Base-by-base conservation (phyloP, 2,797 vertebrate genomes). In the Pseudopleuronectes americanus region DNA sequence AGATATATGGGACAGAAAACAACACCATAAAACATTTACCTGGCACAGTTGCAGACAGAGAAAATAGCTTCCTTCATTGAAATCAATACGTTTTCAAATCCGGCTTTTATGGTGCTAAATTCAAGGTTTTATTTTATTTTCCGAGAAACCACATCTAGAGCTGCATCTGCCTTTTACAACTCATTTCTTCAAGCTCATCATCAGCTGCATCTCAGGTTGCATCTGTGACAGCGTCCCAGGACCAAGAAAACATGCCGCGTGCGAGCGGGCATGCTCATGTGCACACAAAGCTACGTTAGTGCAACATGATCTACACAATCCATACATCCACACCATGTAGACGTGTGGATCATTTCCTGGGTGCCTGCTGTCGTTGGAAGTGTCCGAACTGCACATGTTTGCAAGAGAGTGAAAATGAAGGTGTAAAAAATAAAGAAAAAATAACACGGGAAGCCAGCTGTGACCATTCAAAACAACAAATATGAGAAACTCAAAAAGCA, bases 201-300 rank as follows among this genome's bases (percentile, higher is more conserved):
- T 74, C 73, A 19, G 65, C 12, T 45, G 59, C 71, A 43, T 81
- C 84, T 92, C 89, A 57, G 47, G 88, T 91, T 89, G 68, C 88
- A 72, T 55, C 51, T 76, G 59, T 61, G 64, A 85, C 71, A 76
- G 76, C 67, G 57, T 58, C 63, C 52, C 48, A 49, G 24, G 17
- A 68, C 52, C 17, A 41, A 76, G 57, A 70, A 49, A 60, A 28
- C 52, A 68, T 7, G 55, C 14, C 26, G 28, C 8, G 58, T 55
- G 31, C 16, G 51, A 53, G 31, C 16, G 47, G 68, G 57, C 14
- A 1, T 53, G 28, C 28, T 4, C 49, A 14, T 22, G 38, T 68
- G 28, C 43, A 74, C 62, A 33, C 57, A 63, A 47, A 68, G n/a
- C 2, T 23, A 51, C 16, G 21, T 36, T 9, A 38, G 36, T 28